A percentile compares a stretch with the other conserved stretches of the same genome.
Conservation (phyloP, 2,888 invertebrate genomes). For the Scaptodrosophila latifasciaeformis region DNA sequence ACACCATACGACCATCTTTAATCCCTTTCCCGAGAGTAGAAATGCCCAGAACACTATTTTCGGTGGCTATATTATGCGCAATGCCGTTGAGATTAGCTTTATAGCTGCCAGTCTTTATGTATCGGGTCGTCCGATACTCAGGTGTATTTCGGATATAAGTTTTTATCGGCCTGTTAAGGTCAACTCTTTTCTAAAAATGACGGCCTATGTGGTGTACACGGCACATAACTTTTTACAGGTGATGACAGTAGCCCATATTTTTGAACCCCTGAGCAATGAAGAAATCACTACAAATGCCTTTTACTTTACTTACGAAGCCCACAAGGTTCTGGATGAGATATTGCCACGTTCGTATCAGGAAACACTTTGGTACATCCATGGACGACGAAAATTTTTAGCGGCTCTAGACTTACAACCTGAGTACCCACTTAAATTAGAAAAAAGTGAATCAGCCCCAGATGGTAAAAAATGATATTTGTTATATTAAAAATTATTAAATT, state of each 20-base stretch:
- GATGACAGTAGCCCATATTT: conserved; percentile 80
- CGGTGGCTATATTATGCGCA: conserved; percentile 87
- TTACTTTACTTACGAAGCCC: conserved; percentile 80
- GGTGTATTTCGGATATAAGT: conserved; percentile 82
- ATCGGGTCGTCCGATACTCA: conserved; percentile 76
- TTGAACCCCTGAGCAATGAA: conserved; percentile 69
- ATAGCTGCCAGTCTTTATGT: conserved; percentile 79
- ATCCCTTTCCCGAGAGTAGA: conserved; percentile 80
- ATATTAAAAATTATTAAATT: too few species aligned
- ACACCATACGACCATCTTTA: conserved; percentile 78
- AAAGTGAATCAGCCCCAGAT: too few species aligned
- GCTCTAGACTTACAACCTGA: conserved; percentile 49
- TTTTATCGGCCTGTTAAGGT: conserved; percentile 83
- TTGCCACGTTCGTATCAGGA: conserved; percentile 81
- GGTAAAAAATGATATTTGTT: too few species aligned
- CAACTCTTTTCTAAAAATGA: conserved; percentile 81
- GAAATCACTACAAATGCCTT: conserved; percentile 80
- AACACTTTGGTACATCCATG: conserved; percentile 78
- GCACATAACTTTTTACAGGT: conserved; percentile 78
- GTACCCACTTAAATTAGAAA: conserved; percentile 15
- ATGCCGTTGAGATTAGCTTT: conserved; percentile 84
- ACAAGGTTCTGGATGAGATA: conserved; percentile 76
- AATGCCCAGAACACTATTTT: conserved; percentile 85
- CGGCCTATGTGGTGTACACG: conserved; percentile 79
- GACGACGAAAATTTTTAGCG: conserved; percentile 75